A percentile compares a stretch with the other conserved stretches of the same genome.
Conservation (phyloP, 2,797 vertebrate species). For the Apogon hyalosoma region DNA sequence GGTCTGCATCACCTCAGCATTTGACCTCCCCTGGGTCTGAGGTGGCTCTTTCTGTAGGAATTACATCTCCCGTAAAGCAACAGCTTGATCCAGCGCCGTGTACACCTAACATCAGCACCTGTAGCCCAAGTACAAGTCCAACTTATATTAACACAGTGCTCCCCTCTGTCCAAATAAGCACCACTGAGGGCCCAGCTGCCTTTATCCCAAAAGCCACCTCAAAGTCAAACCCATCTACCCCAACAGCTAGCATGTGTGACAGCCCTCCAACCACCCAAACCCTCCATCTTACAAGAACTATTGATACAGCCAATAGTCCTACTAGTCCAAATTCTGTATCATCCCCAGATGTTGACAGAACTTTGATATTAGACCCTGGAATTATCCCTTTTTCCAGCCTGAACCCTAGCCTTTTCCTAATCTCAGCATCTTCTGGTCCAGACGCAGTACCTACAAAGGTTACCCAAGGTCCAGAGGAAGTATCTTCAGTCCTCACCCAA, state of each 20-base stretch:
- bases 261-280: not conserved
- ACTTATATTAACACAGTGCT: conserved; percentile 4
- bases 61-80: conserved; percentile 48
- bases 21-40: conserved; percentile 50
- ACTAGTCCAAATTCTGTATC: conserved; percentile 29
- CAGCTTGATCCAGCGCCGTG: conserved; percentile 34
- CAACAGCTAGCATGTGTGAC: conserved; percentile 13
- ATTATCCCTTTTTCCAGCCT: conserved; percentile 11
- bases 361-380: conserved; percentile 34
- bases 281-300: conserved; percentile 41
- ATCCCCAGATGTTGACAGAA: conserved; percentile 47
- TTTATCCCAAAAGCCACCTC: conserved; percentile 4
- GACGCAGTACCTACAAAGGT: not conserved
- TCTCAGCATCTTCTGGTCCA: conserved; percentile 4
- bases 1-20: conserved; percentile 45
- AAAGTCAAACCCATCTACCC: conserved; percentile 18
- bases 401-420: conserved; percentile 30
- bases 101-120: conserved; percentile 25
- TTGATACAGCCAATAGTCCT: conserved; percentile 21
- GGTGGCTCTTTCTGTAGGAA: conserved; percentile 22
- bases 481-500: not conserved
- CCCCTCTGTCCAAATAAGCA: conserved; percentile 29
- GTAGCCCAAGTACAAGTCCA: conserved; percentile 49
- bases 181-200: not conserved
- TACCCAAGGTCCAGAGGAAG: not conserved